Evolutionary conservation across 23 tunicate genomes (phyloP), one percentile per base, ranked within the genome.

Genomic region (Halocynthia roretzi): DNA sequence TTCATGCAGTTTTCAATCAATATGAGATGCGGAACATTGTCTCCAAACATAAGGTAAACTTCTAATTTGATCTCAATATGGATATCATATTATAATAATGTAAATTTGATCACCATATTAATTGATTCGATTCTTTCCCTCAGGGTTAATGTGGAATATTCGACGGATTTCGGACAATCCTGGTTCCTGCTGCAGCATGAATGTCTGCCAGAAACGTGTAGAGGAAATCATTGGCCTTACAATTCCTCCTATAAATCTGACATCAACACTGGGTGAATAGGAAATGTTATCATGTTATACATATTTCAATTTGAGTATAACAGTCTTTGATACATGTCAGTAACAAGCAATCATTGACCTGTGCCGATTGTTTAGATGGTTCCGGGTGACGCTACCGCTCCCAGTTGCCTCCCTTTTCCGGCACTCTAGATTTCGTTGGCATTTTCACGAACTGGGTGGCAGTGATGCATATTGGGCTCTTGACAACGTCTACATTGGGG

Each of bases 401-500:
- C 97, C 97, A 7, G 86, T 53, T 6, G 79, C 90, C 9, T 87
- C 91, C 17, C 76, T 85, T 7, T 40, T 91, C 6, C 10, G 64
- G 22, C 52, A 62, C 23, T 81, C 90, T 8, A 57, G 97, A 50
- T 91, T 91, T 67, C 80, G 87, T 14, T 85, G 86, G 84, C 84
- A 91, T 63, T 54, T n/a, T 21, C 22, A 21, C 8, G 71, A 53
- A 54, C 56, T 18, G 18, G 21, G 31, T 11, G 56, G 12, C 56
- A 21, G 56, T 53, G 55, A 53, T 15, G 56, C 21, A 21, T 20
- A 15, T 20, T 91, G 97, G 97, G 86, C 87, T 62, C 70, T 91
- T 66, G 97, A 91, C 78, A 81, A 85, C 77, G 83, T 91, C 9
- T 85, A 80, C 50, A 85, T 91, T 44, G 97, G 97, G 8, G 61